phyloP scores from a whole-genome alignment of 2,113 vertebrate genomes.

The Crotalus helleri region DNA sequence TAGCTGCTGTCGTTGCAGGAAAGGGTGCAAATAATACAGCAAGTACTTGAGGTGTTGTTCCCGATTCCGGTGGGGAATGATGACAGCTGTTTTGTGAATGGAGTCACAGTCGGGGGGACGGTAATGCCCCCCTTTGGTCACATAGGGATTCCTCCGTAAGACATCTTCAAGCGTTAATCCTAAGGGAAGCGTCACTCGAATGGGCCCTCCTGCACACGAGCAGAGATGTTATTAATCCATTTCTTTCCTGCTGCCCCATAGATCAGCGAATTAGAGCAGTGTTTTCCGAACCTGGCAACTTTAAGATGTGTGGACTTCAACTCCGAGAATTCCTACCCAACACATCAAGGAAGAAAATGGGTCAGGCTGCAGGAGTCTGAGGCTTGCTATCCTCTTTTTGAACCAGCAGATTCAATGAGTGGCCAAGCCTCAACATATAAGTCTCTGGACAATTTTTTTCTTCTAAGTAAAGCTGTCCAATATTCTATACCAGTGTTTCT shows the following conservation, averaged over 20 bases:
- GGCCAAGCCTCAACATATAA: background rate
- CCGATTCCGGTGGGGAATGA: constrained; percentile 76
- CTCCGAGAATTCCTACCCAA: background rate
- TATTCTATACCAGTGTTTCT: background rate
- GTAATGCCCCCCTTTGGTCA: constrained; percentile 75
- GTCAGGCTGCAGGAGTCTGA: background rate
- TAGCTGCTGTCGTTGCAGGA: constrained; percentile 79
- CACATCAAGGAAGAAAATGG: background rate
- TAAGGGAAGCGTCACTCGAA: constrained; percentile 73
- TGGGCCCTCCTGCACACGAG: constrained; percentile 63
- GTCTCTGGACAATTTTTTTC: background rate
- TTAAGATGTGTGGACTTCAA: background rate
- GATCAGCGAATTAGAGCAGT: background rate
- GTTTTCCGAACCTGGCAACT: background rate
- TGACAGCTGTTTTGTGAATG: constrained; percentile 70
- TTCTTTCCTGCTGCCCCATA: background rate
- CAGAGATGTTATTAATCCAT: background rate
- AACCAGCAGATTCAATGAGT: background rate
- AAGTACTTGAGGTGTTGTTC: constrained; percentile 76
- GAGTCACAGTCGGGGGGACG: constrained; percentile 74
- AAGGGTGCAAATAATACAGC: constrained; percentile 78
- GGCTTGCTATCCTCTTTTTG: background rate
- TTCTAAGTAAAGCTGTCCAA: background rate
- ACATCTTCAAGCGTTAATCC: constrained; percentile 68
- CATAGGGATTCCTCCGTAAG: constrained; percentile 70